Evolutionary conservation across 1,140 invertebrate genomes (phyloP), one percentile per base, ranked within the genome.

Genomic region (Rhagoletis zephyria): DNA sequence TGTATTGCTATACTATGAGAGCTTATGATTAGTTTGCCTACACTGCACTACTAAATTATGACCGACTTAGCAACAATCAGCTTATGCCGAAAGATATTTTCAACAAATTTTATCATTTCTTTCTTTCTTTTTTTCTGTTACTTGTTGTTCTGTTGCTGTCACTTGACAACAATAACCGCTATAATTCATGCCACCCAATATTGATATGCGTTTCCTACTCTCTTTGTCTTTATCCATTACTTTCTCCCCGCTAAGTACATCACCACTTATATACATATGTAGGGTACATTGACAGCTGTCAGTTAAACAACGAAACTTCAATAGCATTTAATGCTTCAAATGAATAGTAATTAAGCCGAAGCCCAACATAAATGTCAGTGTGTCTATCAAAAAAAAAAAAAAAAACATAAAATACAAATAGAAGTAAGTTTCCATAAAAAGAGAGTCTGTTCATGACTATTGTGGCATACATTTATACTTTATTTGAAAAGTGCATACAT

Each of bases 201-300:
- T 56, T 56, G 5, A 5, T 7, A 2, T 56, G 5, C 51, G 10
- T 56, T 56, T 2, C 42, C 2, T 42, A 12, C 30, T 70, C 42
- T 14, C 1, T 70, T 74, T 48, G 42, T 45, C 67, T 45, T 4
- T 16, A 4, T 74, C 14, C 67, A 12, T 16, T 74, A 45, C 67
- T 74, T 74, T 74, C 67, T 74, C 67, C 7, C 7, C 14, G n/a
- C 42, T 45, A 74, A 74, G 67, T 42, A 74, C 67, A 16, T 74
- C 9, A 48, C 10, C 10, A 45, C 30, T 30, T 30, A 30, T 30
- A 30, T 30, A 30, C 30, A 30, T 30, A 30, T 30, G 30, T 30
- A 30, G 30, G 30, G 30, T 30, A 30, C 16, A 45, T 48, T 74
- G 67, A 74, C 67, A 74, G 67, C 67, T 74, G 67, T 74, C 67